These are phyloP conservation scores for Drosophila erecta DNA, from an alignment of 1,140 invertebrate species.

Conservation along the genomic window DNA sequence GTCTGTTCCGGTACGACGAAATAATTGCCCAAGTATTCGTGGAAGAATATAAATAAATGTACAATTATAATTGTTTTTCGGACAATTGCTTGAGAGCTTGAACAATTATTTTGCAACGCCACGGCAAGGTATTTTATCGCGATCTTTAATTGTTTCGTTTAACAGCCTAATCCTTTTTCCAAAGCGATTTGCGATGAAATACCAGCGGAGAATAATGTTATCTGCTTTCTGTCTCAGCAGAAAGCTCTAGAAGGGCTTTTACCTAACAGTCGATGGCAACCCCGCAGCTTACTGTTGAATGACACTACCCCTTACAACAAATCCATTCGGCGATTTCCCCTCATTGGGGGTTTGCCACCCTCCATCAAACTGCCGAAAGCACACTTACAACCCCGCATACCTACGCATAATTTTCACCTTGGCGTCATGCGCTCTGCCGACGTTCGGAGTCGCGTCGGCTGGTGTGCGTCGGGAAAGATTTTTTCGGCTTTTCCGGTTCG, in stretches of 20 bases:
- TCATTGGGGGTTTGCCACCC: conserved; percentile 18
- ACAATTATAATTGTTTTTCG: too few species aligned
- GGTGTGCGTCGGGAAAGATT: conserved; percentile 23
- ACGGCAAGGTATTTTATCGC: too few species aligned
- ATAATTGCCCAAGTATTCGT: too few species aligned
- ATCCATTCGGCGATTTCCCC: conserved; percentile 23
- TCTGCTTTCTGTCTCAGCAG: conserved; percentile 7
- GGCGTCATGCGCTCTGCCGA: conserved; percentile 72
- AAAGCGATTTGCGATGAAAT: too few species aligned
- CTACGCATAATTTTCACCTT: conserved; percentile 70
- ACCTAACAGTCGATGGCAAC: conserved; percentile 19
- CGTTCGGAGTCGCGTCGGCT: conserved; percentile 60
- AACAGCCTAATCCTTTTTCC: too few species aligned
- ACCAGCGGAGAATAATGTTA: not conserved
- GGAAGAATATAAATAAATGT: too few species aligned
- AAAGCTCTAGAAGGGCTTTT: conserved; percentile 45
- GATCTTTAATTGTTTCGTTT: too few species aligned
- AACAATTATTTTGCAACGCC: too few species aligned
- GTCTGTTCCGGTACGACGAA: too few species aligned
- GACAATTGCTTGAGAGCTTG: too few species aligned
- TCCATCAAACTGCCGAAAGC: conserved; percentile 1
- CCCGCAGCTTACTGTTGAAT: conserved; percentile 13
- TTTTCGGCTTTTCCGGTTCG: conserved; percentile 20
- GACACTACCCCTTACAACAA: conserved; percentile 62
- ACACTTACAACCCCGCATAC: conserved; percentile 48